Conservation (phyloP, 2,797 vertebrate species). For the Hemitrygon akajei region DNA sequence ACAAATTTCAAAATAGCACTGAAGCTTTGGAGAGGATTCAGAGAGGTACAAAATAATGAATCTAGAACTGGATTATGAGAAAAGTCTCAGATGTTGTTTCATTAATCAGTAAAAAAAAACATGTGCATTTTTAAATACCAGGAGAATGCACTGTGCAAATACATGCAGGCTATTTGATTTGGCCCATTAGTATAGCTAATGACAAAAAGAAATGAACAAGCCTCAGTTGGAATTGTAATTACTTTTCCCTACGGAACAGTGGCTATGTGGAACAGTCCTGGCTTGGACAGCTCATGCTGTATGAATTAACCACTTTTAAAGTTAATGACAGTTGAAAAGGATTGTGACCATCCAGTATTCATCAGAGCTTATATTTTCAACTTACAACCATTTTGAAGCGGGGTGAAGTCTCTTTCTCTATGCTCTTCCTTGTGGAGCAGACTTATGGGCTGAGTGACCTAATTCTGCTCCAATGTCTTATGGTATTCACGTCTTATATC, state of each 20-base stretch:
- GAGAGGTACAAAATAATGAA: neutral
- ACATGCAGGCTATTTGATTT: neutral
- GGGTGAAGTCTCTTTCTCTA: too few relatives aligned
- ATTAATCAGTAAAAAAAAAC: neutral
- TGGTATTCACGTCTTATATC: neutral
- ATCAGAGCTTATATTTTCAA: neutral
- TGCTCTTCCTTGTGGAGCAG: too few relatives aligned
- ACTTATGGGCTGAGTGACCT: too few relatives aligned
- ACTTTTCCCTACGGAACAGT: neutral
- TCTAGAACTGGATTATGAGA: neutral
- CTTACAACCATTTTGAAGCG: neutral
- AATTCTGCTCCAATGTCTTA: too few relatives aligned
- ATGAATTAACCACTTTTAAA: neutral
- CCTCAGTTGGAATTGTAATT: neutral
- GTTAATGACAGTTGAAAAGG: neutral
- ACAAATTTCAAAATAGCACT: neutral
- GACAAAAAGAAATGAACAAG: neutral
- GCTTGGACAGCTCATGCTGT: neutral
- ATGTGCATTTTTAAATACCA: neutral
- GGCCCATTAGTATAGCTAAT: neutral
- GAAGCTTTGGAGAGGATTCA: neutral
- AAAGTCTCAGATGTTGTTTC: neutral
- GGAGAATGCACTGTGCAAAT: neutral
- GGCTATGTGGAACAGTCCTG: neutral
- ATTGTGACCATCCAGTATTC: neutral